Percentiles rank a stretch among this genome's conserved stretches.
phyloP scores from a whole-genome alignment of 2,113 vertebrate genomes.

The Oreotragus oreotragus region DNA sequence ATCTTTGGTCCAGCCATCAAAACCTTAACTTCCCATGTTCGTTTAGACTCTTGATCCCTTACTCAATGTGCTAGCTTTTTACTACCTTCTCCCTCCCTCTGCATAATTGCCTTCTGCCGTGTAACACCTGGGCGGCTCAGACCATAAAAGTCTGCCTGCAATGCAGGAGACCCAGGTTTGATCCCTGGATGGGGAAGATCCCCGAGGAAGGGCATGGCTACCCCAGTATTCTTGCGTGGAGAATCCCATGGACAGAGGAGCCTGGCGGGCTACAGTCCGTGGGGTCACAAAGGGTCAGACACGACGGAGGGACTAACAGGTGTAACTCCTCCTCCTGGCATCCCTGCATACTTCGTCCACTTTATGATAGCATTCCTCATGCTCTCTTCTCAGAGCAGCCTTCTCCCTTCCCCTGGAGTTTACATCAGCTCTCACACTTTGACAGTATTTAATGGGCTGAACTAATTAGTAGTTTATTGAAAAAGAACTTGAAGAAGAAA shows the following conservation, averaged over 20 bases:
- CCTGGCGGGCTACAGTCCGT: background rate
- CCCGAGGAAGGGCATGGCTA: background rate
- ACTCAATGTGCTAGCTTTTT: accelerated
- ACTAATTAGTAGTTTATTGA: background rate
- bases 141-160: background rate
- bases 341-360: background rate
- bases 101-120: background rate
- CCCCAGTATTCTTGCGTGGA: background rate
- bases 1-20: background rate
- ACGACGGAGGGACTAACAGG: accelerated
- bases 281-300: background rate
- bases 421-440: background rate
- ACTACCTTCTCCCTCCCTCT: background rate
- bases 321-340: background rate
- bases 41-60: background rate
- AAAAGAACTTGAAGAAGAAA: background rate
- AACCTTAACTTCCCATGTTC: background rate
- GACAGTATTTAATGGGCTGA: background rate
- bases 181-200: background rate
- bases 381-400: background rate
- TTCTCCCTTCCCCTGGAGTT: background rate
- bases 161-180: background rate
- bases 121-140: background rate
- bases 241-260: background rate
- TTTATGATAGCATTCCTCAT: background rate